phyloP scores from a whole-genome alignment of 2,113 vertebrate genomes.

The Poeciliopsis prolifica region DNA sequence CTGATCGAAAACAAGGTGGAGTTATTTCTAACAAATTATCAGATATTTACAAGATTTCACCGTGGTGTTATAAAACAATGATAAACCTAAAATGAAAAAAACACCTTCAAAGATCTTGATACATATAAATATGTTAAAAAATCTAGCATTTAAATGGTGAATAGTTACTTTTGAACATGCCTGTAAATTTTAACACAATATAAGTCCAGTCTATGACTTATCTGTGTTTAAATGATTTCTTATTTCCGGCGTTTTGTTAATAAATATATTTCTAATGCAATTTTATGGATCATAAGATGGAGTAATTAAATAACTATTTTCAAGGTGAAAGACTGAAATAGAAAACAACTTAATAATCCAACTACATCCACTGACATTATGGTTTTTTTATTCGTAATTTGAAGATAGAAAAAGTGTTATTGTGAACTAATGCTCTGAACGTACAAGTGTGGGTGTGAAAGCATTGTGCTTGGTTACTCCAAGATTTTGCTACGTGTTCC shows the following conservation, averaged over 20 bases:
- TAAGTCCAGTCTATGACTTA: too few relatives aligned
- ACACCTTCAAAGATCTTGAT: too few relatives aligned
- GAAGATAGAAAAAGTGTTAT: not conserved
- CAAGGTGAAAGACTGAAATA: not conserved
- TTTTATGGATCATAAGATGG: not conserved
- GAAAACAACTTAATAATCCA: conserved; percentile 1
- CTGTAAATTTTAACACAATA: too few relatives aligned
- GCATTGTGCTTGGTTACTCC: not conserved
- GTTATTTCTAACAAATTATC: too few relatives aligned
- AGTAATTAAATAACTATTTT: conserved; percentile 3
- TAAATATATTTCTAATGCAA: not conserved
- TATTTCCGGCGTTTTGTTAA: not conserved
- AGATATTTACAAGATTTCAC: too few relatives aligned
- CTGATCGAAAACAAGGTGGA: too few relatives aligned
- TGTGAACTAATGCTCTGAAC: not conserved
- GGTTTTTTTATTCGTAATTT: not conserved
- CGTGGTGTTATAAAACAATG: too few relatives aligned
- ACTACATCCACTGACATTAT: not conserved
- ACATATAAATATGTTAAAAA: too few relatives aligned
- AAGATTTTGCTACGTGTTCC: not conserved
- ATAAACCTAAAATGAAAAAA: too few relatives aligned
- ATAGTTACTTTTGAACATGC: too few relatives aligned
- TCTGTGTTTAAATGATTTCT: too few relatives aligned
- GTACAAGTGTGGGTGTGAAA: not conserved
- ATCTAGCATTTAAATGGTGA: too few relatives aligned